Evolutionary conservation across 53 echinoderm and acorn worm species (phyloP), one percentile per base, ranked within the genome.

Genomic region (Apostichopus leukothele): DNA sequence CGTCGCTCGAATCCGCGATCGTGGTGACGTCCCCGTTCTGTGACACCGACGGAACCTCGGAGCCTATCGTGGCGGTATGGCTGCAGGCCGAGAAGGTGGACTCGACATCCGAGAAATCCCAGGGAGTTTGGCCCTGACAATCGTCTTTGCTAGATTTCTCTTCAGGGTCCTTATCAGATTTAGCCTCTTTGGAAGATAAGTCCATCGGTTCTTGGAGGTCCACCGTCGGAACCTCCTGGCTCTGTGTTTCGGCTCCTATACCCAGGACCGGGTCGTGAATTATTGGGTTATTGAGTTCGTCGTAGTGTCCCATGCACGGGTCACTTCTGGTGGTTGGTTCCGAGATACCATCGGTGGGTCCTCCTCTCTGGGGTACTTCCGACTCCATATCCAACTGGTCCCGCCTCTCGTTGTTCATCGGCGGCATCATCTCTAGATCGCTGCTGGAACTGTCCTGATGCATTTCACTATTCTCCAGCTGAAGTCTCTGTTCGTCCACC

Each of bases 131-230:
- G 20, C 74, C 75, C 88, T 87, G 88, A 53, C 75, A 87, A 18
- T 87, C 88, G 16, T 87, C 88, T 75, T 75, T 75, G 21, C 25
- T 52, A 22, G 88, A 87, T 21, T 74, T 75, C 26, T 87, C 75
- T 6, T 87, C 88, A 4, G 59, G 23, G 60, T 87, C 88, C 27
- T 87, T 87, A 5, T 87, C 88, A 22, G 88, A 75, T 87, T 87
- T 87, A 22, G 88, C 59, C 75, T 87, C 88, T 59, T 87, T 87
- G 51, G 88, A 87, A 50, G 88, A 87, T 74, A 87, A 57, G 53
- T 87, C 88, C 88, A 87, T 87, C 19, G 88, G 88, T 55, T 87
- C 88, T 51, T 74, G 85, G 16, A 67, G 85, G 85, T 85, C 85
- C 67, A 85, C 85, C 1, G 85, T 85, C 18, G 85, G 85, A 20